Evolutionary conservation across 2,797 vertebrate species (phyloP).

Genomic region (Leuciscus waleckii): DNA sequence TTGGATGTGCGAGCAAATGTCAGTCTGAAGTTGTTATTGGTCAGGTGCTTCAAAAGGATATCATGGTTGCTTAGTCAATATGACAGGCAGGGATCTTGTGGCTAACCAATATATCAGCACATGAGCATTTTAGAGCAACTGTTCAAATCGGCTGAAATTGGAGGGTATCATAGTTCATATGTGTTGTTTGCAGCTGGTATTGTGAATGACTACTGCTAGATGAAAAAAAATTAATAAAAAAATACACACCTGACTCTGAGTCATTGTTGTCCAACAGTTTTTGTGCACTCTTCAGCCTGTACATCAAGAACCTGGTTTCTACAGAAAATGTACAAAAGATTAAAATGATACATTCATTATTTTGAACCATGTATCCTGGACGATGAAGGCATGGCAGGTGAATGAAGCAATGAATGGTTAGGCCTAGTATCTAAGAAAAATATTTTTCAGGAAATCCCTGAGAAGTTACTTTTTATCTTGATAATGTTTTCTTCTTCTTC

Average conservation of each 20-base stretch:
- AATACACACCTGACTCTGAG: constrained; percentile 23
- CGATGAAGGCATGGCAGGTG: neutral
- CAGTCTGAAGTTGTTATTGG: constrained; percentile 33
- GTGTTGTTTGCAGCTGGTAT: neutral
- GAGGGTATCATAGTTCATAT: neutral
- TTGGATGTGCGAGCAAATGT: constrained; percentile 39
- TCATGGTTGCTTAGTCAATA: constrained; percentile 14
- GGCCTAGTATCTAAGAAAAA: neutral
- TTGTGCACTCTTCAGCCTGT: constrained; percentile 41
- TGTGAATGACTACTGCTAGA: neutral
- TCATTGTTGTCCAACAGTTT: constrained; percentile 18
- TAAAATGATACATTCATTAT: neutral
- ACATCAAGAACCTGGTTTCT: constrained; percentile 55
- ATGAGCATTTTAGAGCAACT: constrained; percentile 6
- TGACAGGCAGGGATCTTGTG: neutral
- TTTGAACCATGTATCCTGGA: neutral
- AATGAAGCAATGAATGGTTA: neutral
- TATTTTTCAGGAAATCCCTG: neutral
- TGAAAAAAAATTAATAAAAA: neutral
- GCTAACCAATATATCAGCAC: neutral
- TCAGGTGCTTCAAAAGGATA: constrained; percentile 18
- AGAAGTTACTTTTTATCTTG: neutral
- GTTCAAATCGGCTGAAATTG: neutral
- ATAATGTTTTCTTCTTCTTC: too few species aligned
- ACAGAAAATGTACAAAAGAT: constrained; percentile 10